These are phyloP conservation scores for Chitala chitala DNA, from an alignment of 2,113 vertebrate genomes.

Conservation along the genomic window DNA sequence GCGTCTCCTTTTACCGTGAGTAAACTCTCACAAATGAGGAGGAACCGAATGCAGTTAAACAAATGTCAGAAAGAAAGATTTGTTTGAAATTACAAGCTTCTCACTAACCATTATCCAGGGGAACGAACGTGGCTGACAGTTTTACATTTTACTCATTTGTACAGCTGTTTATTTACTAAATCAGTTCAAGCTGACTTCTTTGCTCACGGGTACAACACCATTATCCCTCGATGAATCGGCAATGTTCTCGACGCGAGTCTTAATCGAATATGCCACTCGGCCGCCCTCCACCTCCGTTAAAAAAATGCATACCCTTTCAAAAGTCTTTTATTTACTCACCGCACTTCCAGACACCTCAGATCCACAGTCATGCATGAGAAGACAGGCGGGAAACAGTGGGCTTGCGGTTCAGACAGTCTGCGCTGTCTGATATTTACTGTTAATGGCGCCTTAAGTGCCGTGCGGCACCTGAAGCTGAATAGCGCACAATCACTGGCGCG, in stretches of 20 bases:
- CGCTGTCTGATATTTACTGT: constrained; percentile 28
- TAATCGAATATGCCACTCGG: background rate
- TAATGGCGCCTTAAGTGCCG: constrained; percentile 55
- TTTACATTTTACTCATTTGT: background rate
- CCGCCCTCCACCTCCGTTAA: background rate
- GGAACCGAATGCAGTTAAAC: background rate
- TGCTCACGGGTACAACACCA: background rate
- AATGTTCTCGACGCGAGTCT: background rate
- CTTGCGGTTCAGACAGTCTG: background rate
- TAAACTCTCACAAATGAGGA: background rate
- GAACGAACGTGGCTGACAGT: background rate
- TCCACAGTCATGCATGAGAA: constrained; percentile 25
- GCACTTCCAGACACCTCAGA: constrained; percentile 12
- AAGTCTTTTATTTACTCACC: constrained; percentile 40
- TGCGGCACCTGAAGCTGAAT: constrained; percentile 43
- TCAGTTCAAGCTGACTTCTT: background rate
- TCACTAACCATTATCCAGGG: background rate
- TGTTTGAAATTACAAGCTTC: constrained; percentile 5
- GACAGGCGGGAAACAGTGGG: constrained; percentile 21
- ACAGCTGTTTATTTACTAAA: background rate
- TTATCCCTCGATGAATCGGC: background rate
- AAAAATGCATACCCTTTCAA: constrained; percentile 13
- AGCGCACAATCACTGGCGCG: too few relatives aligned
- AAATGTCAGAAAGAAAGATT: constrained; percentile 9
- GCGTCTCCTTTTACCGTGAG: background rate